These are phyloP conservation scores for Sebastes oblongus DNA, from an alignment of 2,797 vertebrate species.

Conservation along the genomic window DNA sequence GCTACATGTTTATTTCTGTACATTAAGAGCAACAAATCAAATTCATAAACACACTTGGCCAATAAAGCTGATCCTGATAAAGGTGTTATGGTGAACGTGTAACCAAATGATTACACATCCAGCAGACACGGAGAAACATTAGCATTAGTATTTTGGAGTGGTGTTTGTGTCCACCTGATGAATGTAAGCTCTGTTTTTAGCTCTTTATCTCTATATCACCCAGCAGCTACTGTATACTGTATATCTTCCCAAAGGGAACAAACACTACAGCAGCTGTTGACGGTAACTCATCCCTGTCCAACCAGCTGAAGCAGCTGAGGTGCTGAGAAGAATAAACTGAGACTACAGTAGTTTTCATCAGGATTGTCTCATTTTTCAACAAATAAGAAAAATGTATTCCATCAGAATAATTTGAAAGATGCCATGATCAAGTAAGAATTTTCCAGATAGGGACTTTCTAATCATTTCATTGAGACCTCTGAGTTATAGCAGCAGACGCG, in stretches of 20 bases:
- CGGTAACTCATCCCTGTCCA: neutral
- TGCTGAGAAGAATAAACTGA: neutral
- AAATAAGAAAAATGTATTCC: neutral
- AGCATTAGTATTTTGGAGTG: too few species aligned
- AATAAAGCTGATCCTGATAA: too few species aligned
- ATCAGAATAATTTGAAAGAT: neutral
- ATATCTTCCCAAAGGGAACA: neutral
- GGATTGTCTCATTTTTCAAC: neutral
- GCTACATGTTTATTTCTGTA: too few species aligned
- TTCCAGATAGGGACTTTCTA: neutral
- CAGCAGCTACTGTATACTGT: neutral
- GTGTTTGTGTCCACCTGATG: too few species aligned
- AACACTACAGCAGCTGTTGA: neutral
- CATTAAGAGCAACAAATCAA: too few species aligned
- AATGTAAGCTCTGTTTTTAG: too few species aligned
- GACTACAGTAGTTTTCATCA: neutral
- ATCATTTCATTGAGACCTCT: neutral
- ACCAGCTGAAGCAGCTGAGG: neutral
- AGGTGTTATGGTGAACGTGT: too few species aligned
- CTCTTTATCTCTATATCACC: neutral
- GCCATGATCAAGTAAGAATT: neutral
- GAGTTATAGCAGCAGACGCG: neutral
- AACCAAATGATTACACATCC: too few species aligned
- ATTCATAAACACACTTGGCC: too few species aligned
- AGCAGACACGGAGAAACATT: too few species aligned